Conservation (phyloP, 2,888 invertebrate genomes). For the Alloscopus bannaensis region DNA sequence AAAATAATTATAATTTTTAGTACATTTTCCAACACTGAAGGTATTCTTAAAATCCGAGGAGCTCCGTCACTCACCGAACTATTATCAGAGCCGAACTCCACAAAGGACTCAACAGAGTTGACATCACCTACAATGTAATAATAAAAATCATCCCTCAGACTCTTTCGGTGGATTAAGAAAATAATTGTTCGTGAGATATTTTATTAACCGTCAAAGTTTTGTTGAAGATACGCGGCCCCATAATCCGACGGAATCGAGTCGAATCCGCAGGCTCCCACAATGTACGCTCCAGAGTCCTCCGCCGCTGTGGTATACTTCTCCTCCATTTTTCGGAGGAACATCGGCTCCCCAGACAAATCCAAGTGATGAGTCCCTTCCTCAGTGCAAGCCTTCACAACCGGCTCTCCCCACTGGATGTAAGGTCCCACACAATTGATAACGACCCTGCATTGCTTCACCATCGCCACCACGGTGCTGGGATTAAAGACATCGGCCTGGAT, state of each 20-base stretch:
- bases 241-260: conserved; percentile 94
- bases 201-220: conserved; percentile 88
- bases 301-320: conserved; percentile 86
- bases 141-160: too few relatives aligned
- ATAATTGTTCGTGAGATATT: too few relatives aligned
- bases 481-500: conserved; percentile 81
- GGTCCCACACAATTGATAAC: conserved; percentile 96
- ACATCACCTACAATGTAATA: conserved; percentile 79
- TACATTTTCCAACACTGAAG: neutral
- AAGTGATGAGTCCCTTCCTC: conserved; percentile 89
- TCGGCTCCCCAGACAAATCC: conserved; percentile 80
- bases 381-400: conserved; percentile 91
- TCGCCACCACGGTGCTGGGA: conserved; percentile 83
- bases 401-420: conserved; percentile 90
- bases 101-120: conserved; percentile 83
- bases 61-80: conserved; percentile 32
- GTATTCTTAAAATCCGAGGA: neutral
- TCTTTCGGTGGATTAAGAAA: too few relatives aligned
- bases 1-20: neutral
- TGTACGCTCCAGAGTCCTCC: conserved; percentile 86
- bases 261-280: conserved; percentile 89
- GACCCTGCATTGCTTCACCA: conserved; percentile 87
- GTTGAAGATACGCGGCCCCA: conserved; percentile 85
- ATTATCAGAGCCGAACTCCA: conserved; percentile 75
- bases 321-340: conserved; percentile 89